Percentiles rank a stretch among this genome's conserved stretches.
phyloP scores from a whole-genome alignment of 2,888 invertebrate genomes.

The Xestia c-nigrum region DNA sequence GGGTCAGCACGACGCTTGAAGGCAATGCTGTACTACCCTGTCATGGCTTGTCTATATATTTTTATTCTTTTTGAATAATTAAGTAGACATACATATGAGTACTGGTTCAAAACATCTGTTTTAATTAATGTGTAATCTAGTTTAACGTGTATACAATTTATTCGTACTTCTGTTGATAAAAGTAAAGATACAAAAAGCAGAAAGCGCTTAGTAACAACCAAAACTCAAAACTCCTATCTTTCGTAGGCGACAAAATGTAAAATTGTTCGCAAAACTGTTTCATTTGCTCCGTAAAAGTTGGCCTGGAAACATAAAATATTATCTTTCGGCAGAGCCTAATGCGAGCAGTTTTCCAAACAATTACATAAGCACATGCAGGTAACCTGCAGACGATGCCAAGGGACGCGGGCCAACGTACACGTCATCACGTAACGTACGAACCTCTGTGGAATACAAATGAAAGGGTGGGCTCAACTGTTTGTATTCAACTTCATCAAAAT shows the following conservation, averaged over 20 bases:
- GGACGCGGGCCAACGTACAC: constrained; percentile 58
- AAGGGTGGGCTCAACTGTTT: constrained; percentile 62
- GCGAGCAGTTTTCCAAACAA: constrained; percentile 64
- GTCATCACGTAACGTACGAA: constrained; percentile 61
- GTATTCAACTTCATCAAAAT: constrained; percentile 62
- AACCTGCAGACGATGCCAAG: constrained; percentile 57
- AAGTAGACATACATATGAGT: neutral
- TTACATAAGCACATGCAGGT: constrained; percentile 61
- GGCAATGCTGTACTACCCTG: constrained; percentile 40
- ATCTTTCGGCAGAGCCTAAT: constrained; percentile 41
- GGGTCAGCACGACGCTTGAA: constrained; percentile 44
- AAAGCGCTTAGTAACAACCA: neutral
- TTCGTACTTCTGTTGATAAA: neutral
- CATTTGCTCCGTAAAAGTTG: constrained; percentile 37
- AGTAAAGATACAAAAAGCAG: neutral
- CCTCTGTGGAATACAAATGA: constrained; percentile 63
- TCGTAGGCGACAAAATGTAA: constrained; percentile 21
- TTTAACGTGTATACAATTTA: no score
- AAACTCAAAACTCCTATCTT: constrained; percentile 21
- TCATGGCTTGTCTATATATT: constrained; percentile 22
- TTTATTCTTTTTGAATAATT: constrained; percentile 16
- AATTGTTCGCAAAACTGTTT: constrained; percentile 38
- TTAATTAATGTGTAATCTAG: neutral
- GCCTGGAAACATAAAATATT: constrained; percentile 35
- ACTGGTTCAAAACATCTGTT: neutral